phyloP scores from a whole-genome alignment of 2,888 invertebrate species.

The Trichopoda pennipes region DNA sequence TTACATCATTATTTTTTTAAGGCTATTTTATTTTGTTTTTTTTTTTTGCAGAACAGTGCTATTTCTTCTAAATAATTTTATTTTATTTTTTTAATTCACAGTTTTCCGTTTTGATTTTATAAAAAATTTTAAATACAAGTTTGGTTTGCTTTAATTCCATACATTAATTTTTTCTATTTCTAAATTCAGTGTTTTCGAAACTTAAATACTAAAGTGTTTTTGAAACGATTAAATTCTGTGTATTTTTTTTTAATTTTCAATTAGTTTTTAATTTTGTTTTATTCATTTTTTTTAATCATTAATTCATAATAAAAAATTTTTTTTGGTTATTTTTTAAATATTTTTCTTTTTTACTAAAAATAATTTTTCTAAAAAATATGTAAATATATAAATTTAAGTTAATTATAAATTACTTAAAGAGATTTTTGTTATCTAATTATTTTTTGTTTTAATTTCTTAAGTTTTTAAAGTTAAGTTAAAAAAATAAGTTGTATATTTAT shows the following conservation, averaged over 20 bases:
- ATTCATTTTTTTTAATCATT: background rate
- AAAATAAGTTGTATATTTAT: slow-evolving; percentile 22
- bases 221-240: slow-evolving; percentile 69
- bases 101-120: no score
- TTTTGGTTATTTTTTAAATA: slow-evolving; percentile 17
- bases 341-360: slow-evolving; percentile 53
- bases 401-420: slow-evolving; percentile 59
- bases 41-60: no score
- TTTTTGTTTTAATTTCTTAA: background rate
- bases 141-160: background rate
- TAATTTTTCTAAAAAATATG: slow-evolving; percentile 66
- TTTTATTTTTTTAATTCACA: no score
- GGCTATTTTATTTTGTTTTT: no score
- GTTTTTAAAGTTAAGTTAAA: slow-evolving; percentile 25
- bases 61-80: no score
- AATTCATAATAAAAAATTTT: slow-evolving; percentile 20
- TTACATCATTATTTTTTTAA: no score
- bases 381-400: slow-evolving; percentile 41
- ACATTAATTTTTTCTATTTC: slow-evolving; percentile 7
- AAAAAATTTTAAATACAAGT: no score
- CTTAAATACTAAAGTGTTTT: slow-evolving; percentile 67
- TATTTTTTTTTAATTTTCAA: slow-evolving; percentile 21
- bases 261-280: background rate
- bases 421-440: background rate
- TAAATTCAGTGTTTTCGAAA: slow-evolving; percentile 56